Evolutionary conservation across 1,140 invertebrate genomes (phyloP), one percentile per base, ranked within the genome.

Genomic region (Nephotettix cincticeps): DNA sequence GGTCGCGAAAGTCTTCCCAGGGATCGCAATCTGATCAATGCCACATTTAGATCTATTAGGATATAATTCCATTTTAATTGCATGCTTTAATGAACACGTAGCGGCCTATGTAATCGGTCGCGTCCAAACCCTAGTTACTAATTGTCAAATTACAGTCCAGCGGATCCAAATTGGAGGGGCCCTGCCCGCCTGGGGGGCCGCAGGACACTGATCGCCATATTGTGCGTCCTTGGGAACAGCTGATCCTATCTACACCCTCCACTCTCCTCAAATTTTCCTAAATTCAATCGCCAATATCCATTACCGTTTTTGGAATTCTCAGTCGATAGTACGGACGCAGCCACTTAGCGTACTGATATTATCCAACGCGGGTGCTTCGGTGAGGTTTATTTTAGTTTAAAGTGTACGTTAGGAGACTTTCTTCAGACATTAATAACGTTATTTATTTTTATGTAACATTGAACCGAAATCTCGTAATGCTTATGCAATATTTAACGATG

Each of bases 61-160:
- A 61, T 61, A 27, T 61, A 61, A 61, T 61, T 61, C 56, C 25
- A 61, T 61, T 61, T 61, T 61, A 61, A 61, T 61, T 61, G 56
- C 56, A 25, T 27, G 25, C 28, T 25, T 61, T 61, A 61, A 61
- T 61, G 56, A 61, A 61, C 56, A 61, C 56, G 56, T 61, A 61
- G 21, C 21, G 47, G 4, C 13, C 25, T 51, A 29, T 6, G 56
- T 61, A 61, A 61, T 27, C 9, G 56, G 2, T 6, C 47, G 4
- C 47, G 47, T 19, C 47, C 21, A n/a, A 21, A 4, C 56, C 23
- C 32, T 65, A 9, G 40, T 67, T 43, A 67, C 23, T 67, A 67
- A 67, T 67, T 67, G 23, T 67, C 2, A 67, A 67, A 67, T 67
- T 67, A 67, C 23, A 67, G 64, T 28, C 17, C 21, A 19, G 1